A percentile compares a stretch with the other conserved stretches of the same genome.
Conservation (phyloP, 2,113 vertebrate species). For the Hepsetus odoe region DNA sequence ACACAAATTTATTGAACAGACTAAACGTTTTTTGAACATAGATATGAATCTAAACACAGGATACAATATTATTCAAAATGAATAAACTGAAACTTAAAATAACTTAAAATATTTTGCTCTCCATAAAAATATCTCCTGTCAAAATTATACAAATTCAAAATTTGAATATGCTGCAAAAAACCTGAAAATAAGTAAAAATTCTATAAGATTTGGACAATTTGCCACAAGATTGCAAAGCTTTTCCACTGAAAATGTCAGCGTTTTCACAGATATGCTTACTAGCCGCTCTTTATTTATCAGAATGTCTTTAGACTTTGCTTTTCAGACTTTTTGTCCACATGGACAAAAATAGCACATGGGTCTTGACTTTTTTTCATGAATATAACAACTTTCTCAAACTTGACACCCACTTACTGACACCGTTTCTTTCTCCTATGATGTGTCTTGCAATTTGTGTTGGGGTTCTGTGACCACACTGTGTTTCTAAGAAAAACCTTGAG, state of each 20-base stretch:
- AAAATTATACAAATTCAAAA: no score
- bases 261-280: neutral
- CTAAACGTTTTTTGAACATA: no score
- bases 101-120: no score
- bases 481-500: constrained; percentile 25
- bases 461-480: neutral
- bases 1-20: no score
- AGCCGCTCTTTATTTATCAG: neutral
- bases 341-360: neutral
- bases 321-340: neutral
- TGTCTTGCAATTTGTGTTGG: constrained; percentile 10
- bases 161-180: no score
- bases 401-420: neutral
- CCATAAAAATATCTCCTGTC: no score
- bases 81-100: no score
- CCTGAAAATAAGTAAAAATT: neutral
- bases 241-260: neutral
- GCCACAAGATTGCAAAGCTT: neutral
- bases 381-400: constrained; percentile 25
- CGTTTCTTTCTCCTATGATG: constrained; percentile 4
- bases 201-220: neutral
- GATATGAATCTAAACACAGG: no score
- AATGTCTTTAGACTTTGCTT: neutral
- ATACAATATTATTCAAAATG: no score
- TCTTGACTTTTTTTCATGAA: constrained; percentile 38